phyloP scores from a whole-genome alignment of 2,113 vertebrate genomes.

The Equus przewalskii region DNA sequence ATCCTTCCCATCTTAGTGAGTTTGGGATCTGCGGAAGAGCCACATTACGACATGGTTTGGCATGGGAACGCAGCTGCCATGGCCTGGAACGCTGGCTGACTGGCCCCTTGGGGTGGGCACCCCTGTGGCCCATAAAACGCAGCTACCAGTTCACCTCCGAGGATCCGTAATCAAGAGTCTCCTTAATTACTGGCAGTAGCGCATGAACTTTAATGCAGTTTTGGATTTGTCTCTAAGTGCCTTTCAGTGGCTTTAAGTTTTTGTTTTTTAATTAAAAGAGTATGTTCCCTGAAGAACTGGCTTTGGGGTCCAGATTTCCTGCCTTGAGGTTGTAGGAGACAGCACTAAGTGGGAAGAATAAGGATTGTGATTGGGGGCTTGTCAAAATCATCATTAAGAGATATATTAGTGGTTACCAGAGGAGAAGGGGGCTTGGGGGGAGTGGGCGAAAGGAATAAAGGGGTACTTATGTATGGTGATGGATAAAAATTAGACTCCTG shows the following conservation, averaged over 20 bases:
- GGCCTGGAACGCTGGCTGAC: background rate
- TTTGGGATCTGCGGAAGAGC: background rate
- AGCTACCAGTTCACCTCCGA: background rate
- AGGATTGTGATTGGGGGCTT: constrained; percentile 49
- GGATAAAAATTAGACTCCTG: too few species aligned
- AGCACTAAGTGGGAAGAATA: constrained; percentile 6
- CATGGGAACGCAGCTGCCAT: background rate
- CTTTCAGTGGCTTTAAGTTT: constrained; percentile 15
- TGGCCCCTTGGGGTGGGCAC: background rate
- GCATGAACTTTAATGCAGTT: background rate
- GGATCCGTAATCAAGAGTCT: background rate
- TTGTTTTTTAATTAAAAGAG: constrained; percentile 53
- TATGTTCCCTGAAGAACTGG: background rate
- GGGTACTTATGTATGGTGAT: too few species aligned
- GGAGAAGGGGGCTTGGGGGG: too few species aligned
- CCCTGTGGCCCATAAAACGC: background rate
- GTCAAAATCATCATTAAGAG: constrained; percentile 71
- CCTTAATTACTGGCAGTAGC: background rate
- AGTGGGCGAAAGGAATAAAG: too few species aligned
- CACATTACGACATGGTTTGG: background rate
- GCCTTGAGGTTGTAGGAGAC: constrained; percentile 53
- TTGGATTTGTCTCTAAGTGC: constrained; percentile 45
- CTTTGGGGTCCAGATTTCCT: constrained; percentile 71
- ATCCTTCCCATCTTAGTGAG: background rate
- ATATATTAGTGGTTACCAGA: too few species aligned